A percentile compares a stretch with the other conserved stretches of the same genome.
Evolutionary conservation across 2,797 vertebrate species (phyloP).

Genomic region (Coracias cyanogaster): DNA sequence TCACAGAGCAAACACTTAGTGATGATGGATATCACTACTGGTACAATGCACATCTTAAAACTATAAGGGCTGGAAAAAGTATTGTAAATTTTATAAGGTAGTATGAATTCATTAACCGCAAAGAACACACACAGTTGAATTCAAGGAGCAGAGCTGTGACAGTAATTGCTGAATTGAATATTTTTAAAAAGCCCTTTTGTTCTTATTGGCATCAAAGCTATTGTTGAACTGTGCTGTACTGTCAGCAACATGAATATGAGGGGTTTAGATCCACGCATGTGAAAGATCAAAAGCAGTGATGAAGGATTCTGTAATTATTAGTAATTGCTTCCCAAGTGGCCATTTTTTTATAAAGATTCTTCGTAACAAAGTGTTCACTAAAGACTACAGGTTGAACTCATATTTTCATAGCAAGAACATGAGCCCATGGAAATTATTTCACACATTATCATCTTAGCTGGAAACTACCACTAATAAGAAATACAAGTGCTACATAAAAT

Average conservation of each 20-base stretch:
- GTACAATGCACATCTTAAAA: slow-evolving; percentile 5
- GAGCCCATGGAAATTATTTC: slow-evolving; percentile 32
- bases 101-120: slow-evolving; percentile 50
- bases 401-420: slow-evolving; percentile 59
- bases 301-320: slow-evolving; percentile 76
- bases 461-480: slow-evolving; percentile 57
- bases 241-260: slow-evolving; percentile 58
- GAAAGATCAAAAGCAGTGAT: slow-evolving; percentile 72
- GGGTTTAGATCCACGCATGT: slow-evolving; percentile 21
- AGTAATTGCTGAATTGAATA: slow-evolving; percentile 74
- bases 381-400: slow-evolving; percentile 47
- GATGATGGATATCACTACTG: slow-evolving; percentile 11
- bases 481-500: slow-evolving; percentile 21
- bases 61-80: background rate
- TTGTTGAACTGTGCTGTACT: slow-evolving; percentile 56
- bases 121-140: slow-evolving; percentile 63
- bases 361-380: slow-evolving; percentile 38
- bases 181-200: slow-evolving; percentile 74
- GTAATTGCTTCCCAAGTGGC: slow-evolving; percentile 78
- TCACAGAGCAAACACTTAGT: slow-evolving; percentile 4
- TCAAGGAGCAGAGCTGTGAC: slow-evolving; percentile 60
- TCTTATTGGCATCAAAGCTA: slow-evolving; percentile 67
- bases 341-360: slow-evolving; percentile 64
- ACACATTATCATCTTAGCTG: slow-evolving; percentile 22
- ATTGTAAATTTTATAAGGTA: slow-evolving; percentile 3